Evolutionary conservation across 2,888 invertebrate genomes (phyloP).

Genomic region (Malthinus flaveolus): DNA sequence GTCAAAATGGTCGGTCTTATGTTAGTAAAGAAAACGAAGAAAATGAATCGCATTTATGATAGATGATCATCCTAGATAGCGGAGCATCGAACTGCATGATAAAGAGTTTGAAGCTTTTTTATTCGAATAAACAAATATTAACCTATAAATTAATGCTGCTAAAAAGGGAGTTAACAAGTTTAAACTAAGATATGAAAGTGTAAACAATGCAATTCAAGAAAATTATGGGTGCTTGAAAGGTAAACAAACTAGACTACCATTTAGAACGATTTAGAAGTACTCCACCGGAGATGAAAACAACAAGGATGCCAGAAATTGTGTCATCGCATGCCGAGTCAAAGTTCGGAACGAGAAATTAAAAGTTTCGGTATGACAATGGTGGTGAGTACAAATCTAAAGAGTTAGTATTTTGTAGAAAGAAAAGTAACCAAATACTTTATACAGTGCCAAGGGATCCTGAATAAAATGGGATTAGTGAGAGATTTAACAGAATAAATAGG

Average conservation of each 20-base stretch:
- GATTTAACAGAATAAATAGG: conserved; percentile 18
- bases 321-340: conserved; percentile 25
- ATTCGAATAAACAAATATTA: conserved; percentile 19
- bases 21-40: neutral
- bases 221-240: conserved; percentile 21
- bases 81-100: conserved; percentile 35
- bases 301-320: conserved; percentile 23
- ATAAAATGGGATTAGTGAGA: conserved; percentile 23
- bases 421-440: conserved; percentile 18
- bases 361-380: conserved; percentile 16
- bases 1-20: too few relatives aligned
- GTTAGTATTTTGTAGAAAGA: conserved; percentile 13
- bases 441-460: conserved; percentile 18
- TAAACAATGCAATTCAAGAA: too few relatives aligned
- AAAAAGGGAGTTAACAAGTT: conserved; percentile 28
- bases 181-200: too few relatives aligned
- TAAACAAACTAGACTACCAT: conserved; percentile 22
- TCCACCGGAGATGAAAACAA: conserved; percentile 27
- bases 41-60: conserved; percentile 4
- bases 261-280: conserved; percentile 6
- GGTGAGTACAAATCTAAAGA: conserved; percentile 11
- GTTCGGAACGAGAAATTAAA: neutral
- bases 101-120: conserved; percentile 29
- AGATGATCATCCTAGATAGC: conserved; percentile 31
- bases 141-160: conserved; percentile 32